Evolutionary conservation across 2,797 vertebrate genomes (phyloP), one percentile per base, ranked within the genome.

Genomic region (Hydrolagus colliei): DNA sequence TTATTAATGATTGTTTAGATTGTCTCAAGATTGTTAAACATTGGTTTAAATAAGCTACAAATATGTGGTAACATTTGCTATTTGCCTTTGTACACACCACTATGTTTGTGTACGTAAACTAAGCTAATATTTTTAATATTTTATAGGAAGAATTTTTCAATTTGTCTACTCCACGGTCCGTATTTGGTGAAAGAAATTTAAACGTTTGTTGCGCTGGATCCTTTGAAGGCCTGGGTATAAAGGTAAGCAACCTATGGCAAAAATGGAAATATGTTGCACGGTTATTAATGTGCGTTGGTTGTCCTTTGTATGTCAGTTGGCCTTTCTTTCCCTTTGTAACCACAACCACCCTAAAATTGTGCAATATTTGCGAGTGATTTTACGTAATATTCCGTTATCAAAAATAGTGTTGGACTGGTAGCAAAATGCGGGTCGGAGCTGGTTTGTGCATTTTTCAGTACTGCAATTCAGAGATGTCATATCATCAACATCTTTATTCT

Each of bases 131-230:
- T 52, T 71, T 11, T 35, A 11, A 41, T 71, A 68, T 84, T 84
- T 89, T 91, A 52, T 85, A 98, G 97, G 97, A 96, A 88, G 93
- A 94, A 88, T 88, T 90, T 88, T 91, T 89, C 87, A 92, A 93
- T 84, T 90, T 90, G 88, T 96, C 94, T 90, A 89, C 90, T 87
- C 93, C 93, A 68, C 94, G 97, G 86, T 97, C 96, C 85, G 96
- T 99, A 90, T 99, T 99, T 87, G 96, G 97, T 90, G 97, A 98
- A 93, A 96, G 95, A 93, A 97, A 96, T 94, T 93, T 98, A 89
- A 99, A 99, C 92, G 94, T 95, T 89, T 94, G 89, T 89, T 91
- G 91, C 86, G 91, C 92, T 88, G 90, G 92, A 86, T 90, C 90
- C 86, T 90, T 92, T 88, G 93, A 95, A 86, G 95, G 91, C 88